A percentile compares a stretch with the other conserved stretches of the same genome.
Conservation (phyloP, 2,113 vertebrate species). For the Solea senegalensis region DNA sequence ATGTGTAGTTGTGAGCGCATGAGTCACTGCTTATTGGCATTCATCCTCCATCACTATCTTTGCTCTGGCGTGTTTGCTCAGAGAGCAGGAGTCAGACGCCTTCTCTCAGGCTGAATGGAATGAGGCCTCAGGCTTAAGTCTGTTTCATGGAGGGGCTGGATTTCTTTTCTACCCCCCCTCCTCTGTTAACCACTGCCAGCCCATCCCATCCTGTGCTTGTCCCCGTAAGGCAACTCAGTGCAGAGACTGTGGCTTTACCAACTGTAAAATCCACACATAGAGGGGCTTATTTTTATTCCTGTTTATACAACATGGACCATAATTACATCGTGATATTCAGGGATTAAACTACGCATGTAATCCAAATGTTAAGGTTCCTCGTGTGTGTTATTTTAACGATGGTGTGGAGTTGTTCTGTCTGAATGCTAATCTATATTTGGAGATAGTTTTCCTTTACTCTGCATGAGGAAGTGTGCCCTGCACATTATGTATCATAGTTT, state of each 20-base stretch:
- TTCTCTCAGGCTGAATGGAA: slow-evolving; percentile 62
- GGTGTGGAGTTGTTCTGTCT: slow-evolving; percentile 10
- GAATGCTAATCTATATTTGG: slow-evolving; percentile 26
- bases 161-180: slow-evolving; percentile 29
- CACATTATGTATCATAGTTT: slow-evolving; percentile 61
- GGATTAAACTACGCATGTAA: neutral
- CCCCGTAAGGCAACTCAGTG: neutral
- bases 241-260: neutral
- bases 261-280: neutral
- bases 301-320: neutral
- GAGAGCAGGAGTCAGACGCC: slow-evolving; percentile 52
- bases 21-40: slow-evolving; percentile 70
- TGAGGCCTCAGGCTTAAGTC: slow-evolving; percentile 63
- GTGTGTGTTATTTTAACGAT: neutral
- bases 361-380: neutral
- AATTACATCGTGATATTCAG: neutral
- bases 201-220: neutral
- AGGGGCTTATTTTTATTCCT: neutral
- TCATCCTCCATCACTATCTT: slow-evolving; percentile 61
- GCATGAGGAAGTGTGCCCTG: slow-evolving; percentile 29
- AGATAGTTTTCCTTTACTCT: slow-evolving; percentile 21
- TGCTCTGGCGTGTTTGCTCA: slow-evolving; percentile 68
- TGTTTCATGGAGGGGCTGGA: slow-evolving; percentile 37
- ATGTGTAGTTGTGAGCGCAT: slow-evolving; percentile 21
- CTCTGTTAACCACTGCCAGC: slow-evolving; percentile 43